phyloP scores from a whole-genome alignment of 2,113 vertebrate species.

The Ochotona princeps region DNA sequence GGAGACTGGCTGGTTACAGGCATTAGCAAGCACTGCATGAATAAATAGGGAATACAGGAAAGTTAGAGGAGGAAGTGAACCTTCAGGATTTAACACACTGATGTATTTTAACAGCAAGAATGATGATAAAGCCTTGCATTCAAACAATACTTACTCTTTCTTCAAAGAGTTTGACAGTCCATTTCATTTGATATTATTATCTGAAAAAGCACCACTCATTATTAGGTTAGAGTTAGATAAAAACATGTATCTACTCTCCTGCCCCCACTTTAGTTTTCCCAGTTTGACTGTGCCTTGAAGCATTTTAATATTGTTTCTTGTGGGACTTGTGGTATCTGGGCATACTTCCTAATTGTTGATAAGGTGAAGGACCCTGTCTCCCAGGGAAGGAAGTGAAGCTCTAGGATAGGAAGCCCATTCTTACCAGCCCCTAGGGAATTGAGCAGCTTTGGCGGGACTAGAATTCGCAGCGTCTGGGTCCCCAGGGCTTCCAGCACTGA shows the following conservation, averaged over 20 bases:
- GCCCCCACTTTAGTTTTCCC: background rate
- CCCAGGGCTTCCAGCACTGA: background rate
- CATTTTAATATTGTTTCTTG: conserved; percentile 30
- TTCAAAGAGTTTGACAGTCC: background rate
- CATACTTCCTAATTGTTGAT: background rate
- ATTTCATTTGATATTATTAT: conserved; percentile 20
- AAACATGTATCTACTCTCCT: background rate
- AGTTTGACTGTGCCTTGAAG: conserved; percentile 20
- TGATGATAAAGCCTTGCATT: background rate
- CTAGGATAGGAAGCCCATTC: background rate
- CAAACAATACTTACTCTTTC: conserved; percentile 7
- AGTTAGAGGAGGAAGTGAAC: background rate
- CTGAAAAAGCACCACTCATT: background rate
- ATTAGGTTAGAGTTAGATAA: conserved; percentile 28
- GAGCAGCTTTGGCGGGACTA: conserved; percentile 44
- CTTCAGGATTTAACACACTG: background rate
- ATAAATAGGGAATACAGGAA: background rate
- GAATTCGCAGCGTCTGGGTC: conserved; percentile 43
- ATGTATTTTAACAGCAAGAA: background rate
- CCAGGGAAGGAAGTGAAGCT: background rate
- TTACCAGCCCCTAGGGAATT: background rate
- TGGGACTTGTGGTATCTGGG: background rate
- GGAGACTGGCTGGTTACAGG: background rate
- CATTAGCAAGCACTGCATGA: background rate
- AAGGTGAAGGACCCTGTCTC: conserved; percentile 1